These are phyloP conservation scores for Leptosomus discolor DNA, from an alignment of 2,113 vertebrate species.

Conservation along the genomic window DNA sequence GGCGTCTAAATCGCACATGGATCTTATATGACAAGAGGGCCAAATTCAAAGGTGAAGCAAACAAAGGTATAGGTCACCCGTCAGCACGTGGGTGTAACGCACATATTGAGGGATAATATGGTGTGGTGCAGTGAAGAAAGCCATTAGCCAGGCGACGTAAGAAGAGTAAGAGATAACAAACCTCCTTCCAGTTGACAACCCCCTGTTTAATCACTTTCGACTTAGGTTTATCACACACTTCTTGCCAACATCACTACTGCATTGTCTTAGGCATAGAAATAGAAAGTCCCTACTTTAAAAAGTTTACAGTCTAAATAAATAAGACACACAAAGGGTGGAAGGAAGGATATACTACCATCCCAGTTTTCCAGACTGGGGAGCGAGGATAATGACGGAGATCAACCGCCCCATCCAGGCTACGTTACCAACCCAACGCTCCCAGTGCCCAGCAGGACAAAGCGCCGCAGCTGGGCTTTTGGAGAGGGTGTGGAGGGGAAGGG, in stretches of 20 bases:
- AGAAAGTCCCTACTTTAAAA: background rate
- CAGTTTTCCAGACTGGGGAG: background rate
- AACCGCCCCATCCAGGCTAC: background rate
- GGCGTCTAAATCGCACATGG: background rate
- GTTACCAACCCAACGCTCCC: background rate
- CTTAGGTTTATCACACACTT: background rate
- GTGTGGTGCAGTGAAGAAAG: background rate
- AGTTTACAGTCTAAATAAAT: conserved; percentile 40
- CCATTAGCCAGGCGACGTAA: background rate
- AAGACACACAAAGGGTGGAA: conserved; percentile 47
- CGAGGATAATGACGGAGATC: background rate
- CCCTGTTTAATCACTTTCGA: background rate
- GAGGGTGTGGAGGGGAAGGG: background rate
- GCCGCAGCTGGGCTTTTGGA: accelerated
- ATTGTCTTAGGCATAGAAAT: background rate
- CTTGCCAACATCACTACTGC: background rate
- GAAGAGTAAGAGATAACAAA: background rate
- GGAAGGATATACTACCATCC: conserved; percentile 26
- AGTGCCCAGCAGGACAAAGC: background rate
- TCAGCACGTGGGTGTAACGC: background rate
- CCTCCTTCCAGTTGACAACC: background rate
- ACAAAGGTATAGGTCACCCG: background rate
- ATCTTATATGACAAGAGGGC: background rate
- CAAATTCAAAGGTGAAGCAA: conserved; percentile 1
- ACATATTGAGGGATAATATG: background rate